Base-by-base conservation (phyloP, 2,888 invertebrate genomes). In the Drosophila maculinotata region DNA sequence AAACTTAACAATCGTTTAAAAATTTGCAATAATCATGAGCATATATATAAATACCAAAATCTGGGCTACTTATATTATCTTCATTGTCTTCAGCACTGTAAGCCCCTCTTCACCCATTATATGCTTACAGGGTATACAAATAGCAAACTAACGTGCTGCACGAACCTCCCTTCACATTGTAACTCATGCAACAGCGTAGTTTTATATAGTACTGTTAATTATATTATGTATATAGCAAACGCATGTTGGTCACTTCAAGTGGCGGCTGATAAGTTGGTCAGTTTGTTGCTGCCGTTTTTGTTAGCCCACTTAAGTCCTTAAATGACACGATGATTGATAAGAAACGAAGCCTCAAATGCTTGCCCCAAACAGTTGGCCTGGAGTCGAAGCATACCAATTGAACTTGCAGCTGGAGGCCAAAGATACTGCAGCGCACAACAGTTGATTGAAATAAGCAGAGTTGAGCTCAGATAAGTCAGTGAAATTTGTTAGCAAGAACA, bases 361-460 rank as follows among this genome's bases (percentile, higher is more conserved):
- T 54, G 48, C 56, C 31, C 20, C 69, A 75, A 59, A 49, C 33
- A 25, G 12, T 52, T 69, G 31, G 42, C 41, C 39, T 59, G 26
- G 28, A 44, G 14, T 30, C 30, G 33, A 3, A 8, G 69, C 38
- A 28, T 17, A 17, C 36, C 70, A 53, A 62, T 71, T 69, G 70
- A 75, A 75, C 56, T 69, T 75, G 76, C 70, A 52, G 42, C 52
- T 39, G 75, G 42, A 48, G 75, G 70, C 35, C 69, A 23, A 33
- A 33, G 8, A 8, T 30, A 20, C 14, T 57, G 28, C 12, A 31
- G 38, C 57, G 12, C 10, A 58, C 8, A 10, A 12, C 23, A 33
- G 15, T 23, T 31, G 5, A 39, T 33, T 8, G 39, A 31, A 25
- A 47, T 30, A 54, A 41, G 39, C 17, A 41, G 26, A 41, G 45